These are phyloP conservation scores for Aphis gossypii DNA, from an alignment of 1,140 invertebrate genomes.

Conservation along the genomic window DNA sequence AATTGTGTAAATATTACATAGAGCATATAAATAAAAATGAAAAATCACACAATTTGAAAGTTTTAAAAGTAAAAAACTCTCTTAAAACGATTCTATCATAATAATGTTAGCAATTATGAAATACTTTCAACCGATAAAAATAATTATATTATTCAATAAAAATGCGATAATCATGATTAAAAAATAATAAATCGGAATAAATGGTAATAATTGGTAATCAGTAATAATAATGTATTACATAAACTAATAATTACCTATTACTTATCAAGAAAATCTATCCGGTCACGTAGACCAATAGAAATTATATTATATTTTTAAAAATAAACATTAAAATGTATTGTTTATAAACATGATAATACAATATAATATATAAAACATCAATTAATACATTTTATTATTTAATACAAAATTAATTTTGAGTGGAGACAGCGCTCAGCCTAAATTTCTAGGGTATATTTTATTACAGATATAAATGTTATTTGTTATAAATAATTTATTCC, in stretches of 20 bases:
- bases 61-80: background rate
- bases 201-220: background rate
- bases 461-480: background rate
- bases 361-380: background rate
- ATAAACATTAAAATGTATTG: background rate
- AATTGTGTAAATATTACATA: background rate
- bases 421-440: background rate
- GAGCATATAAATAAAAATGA: background rate
- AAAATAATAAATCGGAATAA: background rate
- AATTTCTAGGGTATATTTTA: background rate
- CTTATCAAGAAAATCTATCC: background rate
- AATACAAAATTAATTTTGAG: background rate
- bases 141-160: background rate
- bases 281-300: conserved; percentile 29
- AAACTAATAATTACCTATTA: background rate
- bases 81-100: background rate
- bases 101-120: background rate
- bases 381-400: background rate
- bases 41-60: background rate
- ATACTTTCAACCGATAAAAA: background rate
- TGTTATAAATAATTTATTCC: background rate
- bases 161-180: background rate
- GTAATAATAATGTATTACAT: background rate
- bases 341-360: background rate
- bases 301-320: background rate